These are phyloP conservation scores for Sebastes fasciatus DNA, from an alignment of 2,113 vertebrate species.

Conservation along the genomic window DNA sequence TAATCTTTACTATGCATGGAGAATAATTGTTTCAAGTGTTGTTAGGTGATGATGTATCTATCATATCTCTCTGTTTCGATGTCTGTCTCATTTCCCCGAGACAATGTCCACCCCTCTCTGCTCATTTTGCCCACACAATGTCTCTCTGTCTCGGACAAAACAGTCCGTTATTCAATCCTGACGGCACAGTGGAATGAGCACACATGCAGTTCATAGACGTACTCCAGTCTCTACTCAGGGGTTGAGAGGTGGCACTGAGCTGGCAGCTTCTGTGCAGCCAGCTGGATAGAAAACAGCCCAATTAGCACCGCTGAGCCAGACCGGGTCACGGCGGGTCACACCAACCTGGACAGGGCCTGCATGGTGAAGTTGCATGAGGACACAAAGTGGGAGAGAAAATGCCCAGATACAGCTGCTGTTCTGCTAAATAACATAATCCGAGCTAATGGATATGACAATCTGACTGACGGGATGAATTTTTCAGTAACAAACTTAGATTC, in stretches of 20 bases:
- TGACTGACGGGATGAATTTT: conserved; percentile 22
- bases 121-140: conserved; percentile 56
- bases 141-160: conserved; percentile 61
- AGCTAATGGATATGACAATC: conserved; percentile 13
- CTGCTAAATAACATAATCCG: conserved; percentile 22
- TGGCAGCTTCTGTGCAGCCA: conserved; percentile 54
- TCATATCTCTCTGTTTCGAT: conserved; percentile 6
- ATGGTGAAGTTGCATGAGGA: conserved; percentile 9
- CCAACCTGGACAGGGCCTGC: conserved; percentile 12
- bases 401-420: not conserved
- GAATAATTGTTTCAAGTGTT: not conserved
- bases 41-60: conserved; percentile 23
- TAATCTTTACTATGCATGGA: conserved; percentile 21
- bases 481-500: conserved; percentile 17
- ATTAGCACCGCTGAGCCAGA: conserved; percentile 55
- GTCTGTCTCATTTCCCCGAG: conserved; percentile 48
- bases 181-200: conserved; percentile 20
- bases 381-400: not conserved
- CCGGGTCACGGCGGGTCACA: conserved; percentile 41
- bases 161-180: conserved; percentile 60
- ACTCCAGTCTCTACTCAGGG: conserved; percentile 45
- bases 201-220: conserved; percentile 54
- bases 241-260: conserved; percentile 50
- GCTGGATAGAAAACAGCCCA: conserved; percentile 59
- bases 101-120: conserved; percentile 37